Percentiles rank a stretch among this genome's conserved stretches.
Evolutionary conservation across 2,113 vertebrate species (phyloP).

Genomic region (Dromaius novaehollandiae): DNA sequence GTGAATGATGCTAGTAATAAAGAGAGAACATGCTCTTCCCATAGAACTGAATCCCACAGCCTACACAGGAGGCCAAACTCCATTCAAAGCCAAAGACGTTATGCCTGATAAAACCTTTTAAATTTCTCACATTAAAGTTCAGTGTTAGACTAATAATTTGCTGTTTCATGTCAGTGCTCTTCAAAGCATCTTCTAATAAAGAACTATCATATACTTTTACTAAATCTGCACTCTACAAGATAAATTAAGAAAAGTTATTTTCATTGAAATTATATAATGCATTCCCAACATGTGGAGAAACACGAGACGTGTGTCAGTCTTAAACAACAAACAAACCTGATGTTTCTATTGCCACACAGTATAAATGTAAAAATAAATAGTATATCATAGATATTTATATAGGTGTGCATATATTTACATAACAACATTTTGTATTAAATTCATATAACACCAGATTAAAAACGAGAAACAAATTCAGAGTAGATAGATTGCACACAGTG

Average conservation of each 20-base stretch:
- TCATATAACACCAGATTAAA: neutral
- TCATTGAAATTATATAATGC: neutral
- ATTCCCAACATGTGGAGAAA: neutral
- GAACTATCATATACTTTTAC: neutral
- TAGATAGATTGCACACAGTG: neutral
- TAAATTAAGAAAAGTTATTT: neutral
- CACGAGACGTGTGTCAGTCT: neutral
- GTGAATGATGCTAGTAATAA: neutral
- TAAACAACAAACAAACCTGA: neutral
- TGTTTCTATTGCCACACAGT: neutral
- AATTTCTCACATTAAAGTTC: neutral
- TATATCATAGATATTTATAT: neutral
- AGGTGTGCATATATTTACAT: neutral
- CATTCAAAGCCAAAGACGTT: neutral
- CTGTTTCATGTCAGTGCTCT: neutral
- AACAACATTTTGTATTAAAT: neutral
- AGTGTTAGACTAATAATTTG: neutral
- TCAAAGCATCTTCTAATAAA: neutral
- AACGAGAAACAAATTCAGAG: neutral
- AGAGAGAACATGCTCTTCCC: neutral
- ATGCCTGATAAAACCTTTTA: neutral
- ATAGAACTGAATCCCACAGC: neutral
- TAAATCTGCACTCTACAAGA: rapidly evolving
- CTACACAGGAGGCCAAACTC: neutral
- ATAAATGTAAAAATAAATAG: neutral